Conservation (phyloP, 2,113 vertebrate species). For the Atrichornis clamosus region DNA sequence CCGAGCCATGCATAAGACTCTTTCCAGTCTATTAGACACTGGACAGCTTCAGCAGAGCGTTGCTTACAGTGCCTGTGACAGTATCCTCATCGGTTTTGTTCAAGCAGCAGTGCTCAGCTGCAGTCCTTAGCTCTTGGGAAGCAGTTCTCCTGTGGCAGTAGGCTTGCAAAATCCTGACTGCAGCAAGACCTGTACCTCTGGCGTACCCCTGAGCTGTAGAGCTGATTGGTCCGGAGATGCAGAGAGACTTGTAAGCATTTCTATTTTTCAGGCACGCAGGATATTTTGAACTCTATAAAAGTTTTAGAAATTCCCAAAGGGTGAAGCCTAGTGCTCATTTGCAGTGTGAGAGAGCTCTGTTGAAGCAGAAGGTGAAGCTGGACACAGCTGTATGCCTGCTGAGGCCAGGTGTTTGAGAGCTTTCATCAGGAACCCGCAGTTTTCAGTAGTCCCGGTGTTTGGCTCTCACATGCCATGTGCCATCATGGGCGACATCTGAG, state of each 20-base stretch:
- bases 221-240: background rate
- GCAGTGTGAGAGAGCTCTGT: rapidly evolving
- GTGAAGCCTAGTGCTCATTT: background rate
- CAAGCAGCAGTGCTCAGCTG: background rate
- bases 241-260: background rate
- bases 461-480: background rate
- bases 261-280: background rate
- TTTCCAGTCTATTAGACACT: background rate
- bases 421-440: rapidly evolving
- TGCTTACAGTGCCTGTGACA: background rate
- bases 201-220: background rate
- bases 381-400: background rate
- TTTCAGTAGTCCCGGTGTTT: rapidly evolving
- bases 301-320: background rate
- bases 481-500: too few relatives aligned
- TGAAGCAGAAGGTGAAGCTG: background rate
- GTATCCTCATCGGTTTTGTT: background rate
- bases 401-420: background rate
- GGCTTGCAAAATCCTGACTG: background rate
- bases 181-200: background rate
- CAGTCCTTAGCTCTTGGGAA: background rate
- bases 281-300: background rate
- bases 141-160: background rate
- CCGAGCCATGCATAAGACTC: rapidly evolving
- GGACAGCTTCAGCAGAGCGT: rapidly evolving